Evolutionary conservation across 2,797 vertebrate genomes (phyloP), one percentile per base, ranked within the genome.

Genomic region (Chelonia mydas): DNA sequence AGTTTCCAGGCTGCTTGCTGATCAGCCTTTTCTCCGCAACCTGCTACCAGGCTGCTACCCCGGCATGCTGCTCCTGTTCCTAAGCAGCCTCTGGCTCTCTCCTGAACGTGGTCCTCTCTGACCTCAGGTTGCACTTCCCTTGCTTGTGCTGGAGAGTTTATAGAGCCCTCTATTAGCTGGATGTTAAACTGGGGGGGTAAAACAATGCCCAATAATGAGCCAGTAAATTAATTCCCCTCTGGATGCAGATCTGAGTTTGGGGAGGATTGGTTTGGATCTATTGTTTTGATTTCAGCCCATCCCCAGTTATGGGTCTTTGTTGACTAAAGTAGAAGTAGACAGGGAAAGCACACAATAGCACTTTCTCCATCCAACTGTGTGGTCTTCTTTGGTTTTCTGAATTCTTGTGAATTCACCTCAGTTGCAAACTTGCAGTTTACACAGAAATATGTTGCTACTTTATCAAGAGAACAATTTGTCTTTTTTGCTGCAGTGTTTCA

Each of bases 311-410:
- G 45, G 15, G 74, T 16, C 45, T 76, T 47, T 47, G 41, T 45
- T 45, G 41, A 45, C 72, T 27, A 74, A 45, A 47, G 74, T 3
- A 72, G 17, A 72, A 47, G 13, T 49, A 57, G 11, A 79, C 7
- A 53, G 11, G 11, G 50, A 53, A 53, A 0, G 0, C 61, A 84
- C 11, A 0, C 53, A 88, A 85, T 61, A 53, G 47, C 53, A 10
- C 47, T 94, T 72, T 15, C 45, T 25, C 65, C 10, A 49, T 23
- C 21, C 59, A 78, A 9, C 41, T 28, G 50, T 0, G 0, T 0
- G 0, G 25, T 17, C 31, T 57, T 68, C 51, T 41, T 37, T 59
- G 3, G 11, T 6, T 11, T 11, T 81, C 41, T 72, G 59, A 41
- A 92, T 49, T 6, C 51, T 53, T 37, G 0, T 37, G 45, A 78